A percentile compares a stretch with the other conserved stretches of the same genome.
phyloP scores from a whole-genome alignment of 1,140 invertebrate species.

The Drosophila oshimai region DNA sequence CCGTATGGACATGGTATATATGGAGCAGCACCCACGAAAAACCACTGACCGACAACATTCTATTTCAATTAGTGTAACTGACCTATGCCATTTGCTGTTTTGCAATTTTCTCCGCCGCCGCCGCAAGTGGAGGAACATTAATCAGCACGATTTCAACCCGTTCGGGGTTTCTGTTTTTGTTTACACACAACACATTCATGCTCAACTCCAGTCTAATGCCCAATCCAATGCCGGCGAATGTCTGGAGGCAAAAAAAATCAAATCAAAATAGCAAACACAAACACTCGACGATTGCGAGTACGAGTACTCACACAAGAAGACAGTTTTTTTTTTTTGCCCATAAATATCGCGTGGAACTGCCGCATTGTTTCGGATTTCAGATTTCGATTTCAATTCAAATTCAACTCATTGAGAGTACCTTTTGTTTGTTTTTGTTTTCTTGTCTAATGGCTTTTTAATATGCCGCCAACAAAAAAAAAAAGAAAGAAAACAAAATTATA shows the following conservation, averaged over 20 bases:
- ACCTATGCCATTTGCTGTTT: conserved; percentile 68
- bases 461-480: conserved; percentile 9
- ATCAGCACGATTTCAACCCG: conserved; percentile 67
- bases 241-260: conserved; percentile 9
- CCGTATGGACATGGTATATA: too few species aligned
- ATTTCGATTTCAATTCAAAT: conserved; percentile 42
- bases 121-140: conserved; percentile 43
- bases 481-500: conserved; percentile 10
- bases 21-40: conserved; percentile 42
- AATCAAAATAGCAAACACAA: conserved; percentile 37
- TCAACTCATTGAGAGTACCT: conserved; percentile 4
- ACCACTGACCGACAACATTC: conserved; percentile 52
- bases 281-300: conserved; percentile 7
- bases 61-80: conserved; percentile 79
- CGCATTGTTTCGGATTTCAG: conserved; percentile 39
- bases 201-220: conserved; percentile 30
- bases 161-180: conserved; percentile 39
- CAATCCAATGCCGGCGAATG: neutral
- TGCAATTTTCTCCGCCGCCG: conserved; percentile 2
- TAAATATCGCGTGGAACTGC: conserved; percentile 35
- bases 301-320: conserved; percentile 12
- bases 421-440: conserved; percentile 7
- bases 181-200: conserved; percentile 32
- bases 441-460: conserved; percentile 40
- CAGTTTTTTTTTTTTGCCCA: conserved; percentile 46